Conservation (phyloP, 1,140 invertebrate species). For the Helicoverpa armigera region DNA sequence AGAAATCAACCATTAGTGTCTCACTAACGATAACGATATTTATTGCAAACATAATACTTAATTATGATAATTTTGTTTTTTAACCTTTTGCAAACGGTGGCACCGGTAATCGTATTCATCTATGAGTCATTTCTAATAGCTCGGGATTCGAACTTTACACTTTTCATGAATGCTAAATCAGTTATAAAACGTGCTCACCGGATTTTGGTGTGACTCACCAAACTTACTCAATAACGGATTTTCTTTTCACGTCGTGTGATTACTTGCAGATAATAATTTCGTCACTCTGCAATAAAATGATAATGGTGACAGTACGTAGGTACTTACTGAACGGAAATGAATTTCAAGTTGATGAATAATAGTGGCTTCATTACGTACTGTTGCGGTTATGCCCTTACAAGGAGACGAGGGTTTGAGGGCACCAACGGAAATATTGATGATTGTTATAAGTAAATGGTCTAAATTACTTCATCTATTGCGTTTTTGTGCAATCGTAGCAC, state of each 20-base stretch:
- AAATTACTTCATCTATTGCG: too few species aligned
- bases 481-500: too few species aligned
- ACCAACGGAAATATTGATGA: not conserved
- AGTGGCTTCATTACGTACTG: not conserved
- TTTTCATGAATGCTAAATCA: not conserved
- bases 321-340: conserved; percentile 15
- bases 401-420: not conserved
- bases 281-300: not conserved
- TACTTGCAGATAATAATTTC: not conserved
- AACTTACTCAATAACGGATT: conserved; percentile 21
- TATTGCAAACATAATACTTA: conserved; percentile 1
- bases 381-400: not conserved
- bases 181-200: conserved; percentile 10
- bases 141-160: conserved; percentile 2
- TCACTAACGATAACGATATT: not conserved
- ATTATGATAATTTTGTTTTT: conserved; percentile 4
- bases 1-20: not conserved
- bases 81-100: not conserved
- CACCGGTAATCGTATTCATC: not conserved
- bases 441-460: too few species aligned
- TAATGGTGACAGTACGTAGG: not conserved
- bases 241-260: not conserved
- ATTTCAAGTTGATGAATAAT: conserved; percentile 13
- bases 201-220: conserved; percentile 8
- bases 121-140: conserved; percentile 9